phyloP scores from a whole-genome alignment of 2,888 invertebrate species.

The Neuroscelio doddi region DNA sequence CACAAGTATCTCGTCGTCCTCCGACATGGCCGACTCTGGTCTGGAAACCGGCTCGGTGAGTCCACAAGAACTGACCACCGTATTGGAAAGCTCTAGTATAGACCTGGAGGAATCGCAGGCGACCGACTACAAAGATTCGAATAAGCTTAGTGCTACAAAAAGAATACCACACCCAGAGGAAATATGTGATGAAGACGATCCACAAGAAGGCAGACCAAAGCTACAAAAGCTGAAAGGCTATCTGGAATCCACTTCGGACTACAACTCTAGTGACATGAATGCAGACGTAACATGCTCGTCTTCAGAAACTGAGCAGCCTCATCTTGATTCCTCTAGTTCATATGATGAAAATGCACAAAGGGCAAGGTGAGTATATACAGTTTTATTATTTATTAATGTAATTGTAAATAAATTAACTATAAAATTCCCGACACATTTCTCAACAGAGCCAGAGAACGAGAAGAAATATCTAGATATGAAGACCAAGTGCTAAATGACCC shows the following conservation, averaged over 20 bases:
- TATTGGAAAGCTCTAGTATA: conserved; percentile 68
- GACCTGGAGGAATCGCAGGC: conserved; percentile 63
- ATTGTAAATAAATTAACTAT: too few species aligned
- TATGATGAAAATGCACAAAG: conserved; percentile 50
- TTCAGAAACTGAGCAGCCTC: conserved; percentile 51
- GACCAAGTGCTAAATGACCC: conserved; percentile 62
- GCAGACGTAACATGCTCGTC: conserved; percentile 56
- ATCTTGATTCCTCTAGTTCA: conserved; percentile 53
- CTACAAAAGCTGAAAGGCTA: conserved; percentile 27
- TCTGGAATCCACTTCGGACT: conserved; percentile 38
- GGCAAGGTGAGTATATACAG: conserved; percentile 23
- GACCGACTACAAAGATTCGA: conserved; percentile 64
- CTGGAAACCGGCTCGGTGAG: conserved; percentile 71
- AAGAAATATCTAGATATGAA: conserved; percentile 62
- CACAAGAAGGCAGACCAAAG: conserved; percentile 28
- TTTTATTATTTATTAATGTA: too few species aligned
- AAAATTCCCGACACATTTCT: too few species aligned
- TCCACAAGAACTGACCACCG: conserved; percentile 67
- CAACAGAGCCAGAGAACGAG: conserved; percentile 47
- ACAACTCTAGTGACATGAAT: conserved; percentile 39
- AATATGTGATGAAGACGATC: conserved; percentile 22
- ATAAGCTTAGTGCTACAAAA: conserved; percentile 49
- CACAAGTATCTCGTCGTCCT: conserved; percentile 53
- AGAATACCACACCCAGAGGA: conserved; percentile 24
- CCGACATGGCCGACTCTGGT: conserved; percentile 71